Base-by-base conservation (phyloP, 2,113 vertebrate species). In the Clupea harengus region DNA sequence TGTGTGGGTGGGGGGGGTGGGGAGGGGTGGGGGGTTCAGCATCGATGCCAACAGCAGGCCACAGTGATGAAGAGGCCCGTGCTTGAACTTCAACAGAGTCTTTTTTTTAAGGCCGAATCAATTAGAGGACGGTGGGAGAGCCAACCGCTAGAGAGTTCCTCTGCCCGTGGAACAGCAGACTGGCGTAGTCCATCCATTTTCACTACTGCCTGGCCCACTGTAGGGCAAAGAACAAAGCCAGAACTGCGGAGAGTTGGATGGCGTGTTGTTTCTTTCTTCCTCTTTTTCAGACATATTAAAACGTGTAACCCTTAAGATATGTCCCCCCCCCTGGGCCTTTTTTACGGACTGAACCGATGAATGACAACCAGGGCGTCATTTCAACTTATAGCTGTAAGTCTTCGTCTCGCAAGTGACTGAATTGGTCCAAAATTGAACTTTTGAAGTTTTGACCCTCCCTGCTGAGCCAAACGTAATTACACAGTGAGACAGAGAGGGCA, bases 51-150 rank as follows among this genome's bases (percentile, higher is more conserved):
- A 75, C 72, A 39, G 28, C 20, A 80, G 64, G 57, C 45, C 45
- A 82, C 84, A 88, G 83, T 81, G 85, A 75, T 49, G 45, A 50
- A 64, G 45, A 52, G 81, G 86, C 84, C 60, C 25, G 67, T 10
- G 81, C 15, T 85, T 84, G 84, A 83, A 85, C 50, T 86, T 39
- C 25, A 18, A 80, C 28, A 3, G 39, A 67, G 39, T 52, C 57
- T 32, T 47, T 86, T 22, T 78, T 44, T 86, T 28, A 32, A 84
- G 83, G 52, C 84, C 25, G 28, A 83, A 88, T 84, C 84, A 88
- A 83, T 81, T 83, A 81, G 72, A n/a, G 84, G 64, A 46, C 20
- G 32, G 45, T 72, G 50, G 39, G 46, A 84, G 72, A 49, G 45
- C 45, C 45, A 17, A 46, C 49, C 39, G 80, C 46, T 52, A 82